Conservation (phyloP, 2,888 invertebrate genomes). For the Netelia inedita region DNA sequence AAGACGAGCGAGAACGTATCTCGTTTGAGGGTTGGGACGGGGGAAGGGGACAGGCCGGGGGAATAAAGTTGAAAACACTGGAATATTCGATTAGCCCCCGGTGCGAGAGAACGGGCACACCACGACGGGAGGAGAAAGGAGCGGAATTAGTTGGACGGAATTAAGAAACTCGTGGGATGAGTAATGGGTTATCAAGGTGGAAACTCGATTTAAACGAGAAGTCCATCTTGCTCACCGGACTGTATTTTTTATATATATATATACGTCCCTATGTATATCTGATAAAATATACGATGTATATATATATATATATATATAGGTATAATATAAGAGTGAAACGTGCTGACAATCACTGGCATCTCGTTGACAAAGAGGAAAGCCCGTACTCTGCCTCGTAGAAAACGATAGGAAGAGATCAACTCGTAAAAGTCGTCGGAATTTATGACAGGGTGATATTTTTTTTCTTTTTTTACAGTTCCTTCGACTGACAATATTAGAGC, state of each 20-base stretch:
- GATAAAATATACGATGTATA: neutral
- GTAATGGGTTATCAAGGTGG: conserved; percentile 66
- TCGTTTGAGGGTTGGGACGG: neutral
- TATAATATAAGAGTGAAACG: neutral
- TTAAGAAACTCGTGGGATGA: conserved; percentile 62
- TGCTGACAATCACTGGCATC: conserved; percentile 40
- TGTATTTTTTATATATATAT: neutral
- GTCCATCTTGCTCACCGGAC: conserved; percentile 44
- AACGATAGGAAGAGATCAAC: too few species aligned
- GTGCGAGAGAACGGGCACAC: conserved; percentile 30
- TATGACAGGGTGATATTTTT: too few species aligned
- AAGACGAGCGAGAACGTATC: conserved; percentile 34
- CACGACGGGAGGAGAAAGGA: conserved; percentile 31
- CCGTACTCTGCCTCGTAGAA: neutral
- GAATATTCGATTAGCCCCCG: conserved; percentile 59
- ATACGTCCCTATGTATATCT: neutral
- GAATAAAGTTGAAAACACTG: conserved; percentile 62
- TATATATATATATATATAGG: conserved; percentile 4
- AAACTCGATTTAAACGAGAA: conserved; percentile 64
- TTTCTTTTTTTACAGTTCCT: too few species aligned
- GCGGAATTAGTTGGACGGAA: conserved; percentile 60
- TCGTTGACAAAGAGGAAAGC: neutral
- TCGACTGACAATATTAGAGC: too few species aligned
- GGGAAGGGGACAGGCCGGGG: neutral
- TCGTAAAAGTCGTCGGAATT: too few species aligned